A percentile compares a stretch with the other conserved stretches of the same genome.
Conservation (phyloP, 1,140 invertebrate species). For the Paraescarpia echinospica region DNA sequence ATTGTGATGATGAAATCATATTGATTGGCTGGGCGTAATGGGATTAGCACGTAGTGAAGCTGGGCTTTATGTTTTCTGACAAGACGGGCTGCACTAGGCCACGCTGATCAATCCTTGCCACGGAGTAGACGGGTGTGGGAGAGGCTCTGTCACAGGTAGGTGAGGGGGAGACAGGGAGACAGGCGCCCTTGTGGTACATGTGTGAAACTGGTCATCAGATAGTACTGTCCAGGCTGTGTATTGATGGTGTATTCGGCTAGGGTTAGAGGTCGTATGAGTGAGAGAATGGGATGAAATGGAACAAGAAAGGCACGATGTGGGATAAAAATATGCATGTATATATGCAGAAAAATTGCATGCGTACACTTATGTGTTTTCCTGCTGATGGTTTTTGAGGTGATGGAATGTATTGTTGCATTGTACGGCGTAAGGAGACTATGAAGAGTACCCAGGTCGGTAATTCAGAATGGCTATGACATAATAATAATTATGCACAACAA, state of each 20-base stretch:
- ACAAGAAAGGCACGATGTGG: no score
- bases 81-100: not conserved
- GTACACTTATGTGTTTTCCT: no score
- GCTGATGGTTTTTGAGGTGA: no score
- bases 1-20: constrained; percentile 1
- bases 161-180: not conserved
- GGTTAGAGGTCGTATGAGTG: not conserved
- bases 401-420: no score
- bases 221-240: not conserved
- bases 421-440: no score
- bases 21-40: not conserved
- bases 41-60: not conserved
- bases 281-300: no score
- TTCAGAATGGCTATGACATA: no score
- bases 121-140: not conserved
- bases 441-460: no score
- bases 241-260: not conserved
- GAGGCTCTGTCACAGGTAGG: not conserved
- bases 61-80: not conserved
- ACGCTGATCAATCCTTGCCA: not conserved
- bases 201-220: not conserved
- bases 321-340: no score
- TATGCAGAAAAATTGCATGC: no score
- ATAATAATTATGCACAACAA: no score
- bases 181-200: not conserved